Percentiles rank a stretch among this genome's conserved stretches.
Conservation (phyloP, 1,140 invertebrate genomes). For the Zaprionus capensis region DNA sequence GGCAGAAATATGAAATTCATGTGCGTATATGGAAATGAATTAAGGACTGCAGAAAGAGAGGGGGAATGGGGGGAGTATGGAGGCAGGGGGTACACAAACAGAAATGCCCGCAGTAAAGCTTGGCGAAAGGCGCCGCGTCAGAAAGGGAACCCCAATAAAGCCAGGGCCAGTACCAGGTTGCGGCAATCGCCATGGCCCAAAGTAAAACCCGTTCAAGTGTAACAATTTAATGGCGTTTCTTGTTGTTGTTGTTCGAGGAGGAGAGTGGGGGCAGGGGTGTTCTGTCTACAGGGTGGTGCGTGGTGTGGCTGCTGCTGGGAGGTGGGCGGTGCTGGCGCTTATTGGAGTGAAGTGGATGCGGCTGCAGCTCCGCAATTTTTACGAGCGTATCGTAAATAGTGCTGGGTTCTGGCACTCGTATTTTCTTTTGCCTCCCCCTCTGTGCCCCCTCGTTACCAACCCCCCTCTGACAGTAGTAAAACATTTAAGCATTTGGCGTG, state of each 20-base stretch:
- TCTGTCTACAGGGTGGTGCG: conserved; percentile 1
- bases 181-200: conserved; percentile 72
- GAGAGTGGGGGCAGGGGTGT: background rate
- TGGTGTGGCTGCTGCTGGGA: conserved; percentile 7
- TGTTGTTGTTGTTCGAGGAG: conserved; percentile 41
- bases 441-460: background rate
- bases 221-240: conserved; percentile 82
- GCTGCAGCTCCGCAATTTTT: conserved; percentile 49
- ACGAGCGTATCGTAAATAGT: conserved; percentile 58
- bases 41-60: conserved; percentile 19
- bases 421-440: conserved; percentile 11
- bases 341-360: conserved; percentile 55
- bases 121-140: conserved; percentile 14
- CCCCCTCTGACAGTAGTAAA: conserved; percentile 15
- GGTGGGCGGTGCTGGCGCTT: conserved; percentile 11
- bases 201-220: conserved; percentile 82
- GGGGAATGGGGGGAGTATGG: background rate
- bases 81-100: background rate
- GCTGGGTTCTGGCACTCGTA: conserved; percentile 17
- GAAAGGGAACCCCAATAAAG: conserved; percentile 31
- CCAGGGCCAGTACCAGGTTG: conserved; percentile 36
- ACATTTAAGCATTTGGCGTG: conserved; percentile 54
- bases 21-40: conserved; percentile 79
- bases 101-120: conserved; percentile 44
- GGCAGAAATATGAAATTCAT: conserved; percentile 70